Base-by-base conservation (phyloP, 2,888 invertebrate genomes). In the Adela reaumurella region DNA sequence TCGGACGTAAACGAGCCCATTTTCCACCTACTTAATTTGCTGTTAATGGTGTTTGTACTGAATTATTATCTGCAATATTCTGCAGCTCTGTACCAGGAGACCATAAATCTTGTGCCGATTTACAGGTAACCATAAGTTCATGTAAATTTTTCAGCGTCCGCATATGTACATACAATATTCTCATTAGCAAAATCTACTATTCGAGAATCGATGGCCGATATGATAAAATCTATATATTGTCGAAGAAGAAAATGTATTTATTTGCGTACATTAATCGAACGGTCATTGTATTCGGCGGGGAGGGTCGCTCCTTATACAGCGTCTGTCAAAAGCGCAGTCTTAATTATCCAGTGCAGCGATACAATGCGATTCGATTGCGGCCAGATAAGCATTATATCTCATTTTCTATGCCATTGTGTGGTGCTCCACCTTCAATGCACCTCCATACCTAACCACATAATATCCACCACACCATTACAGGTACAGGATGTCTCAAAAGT, bases 301-400 rank as follows among this genome's bases (percentile, higher is more conserved):
- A 11, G 35, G 6, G 35, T 14, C 6, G 35, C n/a, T 35, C 35
- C n/a, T 35, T 77, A 76, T 78, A 78, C 73, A 77, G 78, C 68
- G 74, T 77, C 74, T 76, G 77, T 78, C 78, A 78, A 77, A 78
- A 77, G 67, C 74, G 72, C 77, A 74, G 77, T 77, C 78, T 78
- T 78, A 77, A 77, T 78, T 77, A 78, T 77, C 78, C 68, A 73
- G 70, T 66, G 70, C 71, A 68, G 71, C 70, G 60, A 69, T 67
- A 77, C 78, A 78, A 77, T 76, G 73, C 74, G 68, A 68, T 68
- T 69, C 72, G 78, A 78, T 78, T 68, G 77, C 76, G 74, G 59
- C 64, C 65, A 70, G 78, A 78, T 78, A 78, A 74, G 71, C 65
- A 63, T 68, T 69, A 67, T 43, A 43, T 43, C 43, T 17, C 43